These are phyloP conservation scores for Tortrix viridana DNA, from an alignment of 2,888 invertebrate genomes.

Conservation along the genomic window DNA sequence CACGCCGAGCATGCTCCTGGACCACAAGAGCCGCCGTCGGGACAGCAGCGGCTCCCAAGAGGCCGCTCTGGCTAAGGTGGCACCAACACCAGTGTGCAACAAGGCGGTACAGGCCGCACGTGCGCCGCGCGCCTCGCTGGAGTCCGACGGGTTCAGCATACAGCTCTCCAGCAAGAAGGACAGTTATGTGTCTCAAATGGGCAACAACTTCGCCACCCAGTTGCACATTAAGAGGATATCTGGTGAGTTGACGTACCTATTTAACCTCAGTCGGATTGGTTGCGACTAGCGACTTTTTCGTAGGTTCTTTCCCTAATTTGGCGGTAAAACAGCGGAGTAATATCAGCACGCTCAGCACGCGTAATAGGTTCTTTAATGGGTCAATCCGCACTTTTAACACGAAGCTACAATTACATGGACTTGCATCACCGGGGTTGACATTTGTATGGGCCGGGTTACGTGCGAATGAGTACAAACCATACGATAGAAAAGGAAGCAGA, in stretches of 20 bases:
- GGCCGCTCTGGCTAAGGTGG: slow-evolving; percentile 75
- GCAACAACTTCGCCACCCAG: slow-evolving; percentile 80
- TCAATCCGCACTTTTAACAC: no score
- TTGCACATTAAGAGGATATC: slow-evolving; percentile 81
- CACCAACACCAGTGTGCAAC: slow-evolving; percentile 73
- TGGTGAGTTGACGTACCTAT: slow-evolving; percentile 58
- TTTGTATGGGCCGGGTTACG: no score
- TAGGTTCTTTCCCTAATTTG: no score
- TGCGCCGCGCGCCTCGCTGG: slow-evolving; percentile 77
- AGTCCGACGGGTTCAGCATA: slow-evolving; percentile 81
- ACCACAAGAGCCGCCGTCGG: slow-evolving; percentile 84
- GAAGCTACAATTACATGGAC: no score
- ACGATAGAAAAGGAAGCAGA: no score
- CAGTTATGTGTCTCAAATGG: slow-evolving; percentile 83
- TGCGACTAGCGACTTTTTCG: no score
- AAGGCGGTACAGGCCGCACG: slow-evolving; percentile 76
- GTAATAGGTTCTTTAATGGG: no score
- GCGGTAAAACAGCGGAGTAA: no score
- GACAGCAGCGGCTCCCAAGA: slow-evolving; percentile 82
- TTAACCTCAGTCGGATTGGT: no score
- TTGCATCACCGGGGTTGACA: no score
- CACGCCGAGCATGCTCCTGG: slow-evolving; percentile 86
- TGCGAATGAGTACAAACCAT: no score
- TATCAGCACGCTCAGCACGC: no score
- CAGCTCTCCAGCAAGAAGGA: slow-evolving; percentile 80